phyloP scores from a whole-genome alignment of 2,888 invertebrate species.

The Philopedon plagiatum region DNA sequence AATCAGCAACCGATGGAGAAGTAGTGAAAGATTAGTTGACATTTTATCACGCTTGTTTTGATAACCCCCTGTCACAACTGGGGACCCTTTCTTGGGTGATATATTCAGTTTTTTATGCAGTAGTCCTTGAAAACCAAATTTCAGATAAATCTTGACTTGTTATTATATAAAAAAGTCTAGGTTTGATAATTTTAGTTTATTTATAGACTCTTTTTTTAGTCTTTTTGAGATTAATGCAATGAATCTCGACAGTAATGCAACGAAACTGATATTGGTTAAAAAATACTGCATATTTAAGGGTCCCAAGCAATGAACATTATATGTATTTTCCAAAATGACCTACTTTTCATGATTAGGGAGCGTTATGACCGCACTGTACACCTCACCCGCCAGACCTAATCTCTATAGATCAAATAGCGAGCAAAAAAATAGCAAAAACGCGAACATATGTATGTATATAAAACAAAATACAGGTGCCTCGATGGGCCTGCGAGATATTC shows the following conservation, averaged over 20 bases:
- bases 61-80: conserved; percentile 2
- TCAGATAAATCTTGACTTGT: neutral
- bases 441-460: no score
- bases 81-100: neutral
- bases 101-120: neutral
- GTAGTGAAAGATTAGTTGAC: neutral
- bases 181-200: neutral
- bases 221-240: no score
- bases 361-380: no score
- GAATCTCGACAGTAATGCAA: neutral
- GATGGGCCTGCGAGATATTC: neutral
- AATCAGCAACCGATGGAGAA: neutral
- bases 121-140: neutral
- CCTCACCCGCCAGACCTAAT: no score
- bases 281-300: no score
- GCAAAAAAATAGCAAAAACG: no score
- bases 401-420: no score
- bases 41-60: conserved; percentile 3
- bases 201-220: neutral
- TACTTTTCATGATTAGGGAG: no score
- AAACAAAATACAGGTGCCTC: neutral
- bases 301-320: no score
- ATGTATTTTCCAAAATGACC: no score
- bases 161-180: neutral
- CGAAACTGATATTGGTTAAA: neutral